Conservation (phyloP, 2,113 vertebrate genomes). For the Origma solitaria region DNA sequence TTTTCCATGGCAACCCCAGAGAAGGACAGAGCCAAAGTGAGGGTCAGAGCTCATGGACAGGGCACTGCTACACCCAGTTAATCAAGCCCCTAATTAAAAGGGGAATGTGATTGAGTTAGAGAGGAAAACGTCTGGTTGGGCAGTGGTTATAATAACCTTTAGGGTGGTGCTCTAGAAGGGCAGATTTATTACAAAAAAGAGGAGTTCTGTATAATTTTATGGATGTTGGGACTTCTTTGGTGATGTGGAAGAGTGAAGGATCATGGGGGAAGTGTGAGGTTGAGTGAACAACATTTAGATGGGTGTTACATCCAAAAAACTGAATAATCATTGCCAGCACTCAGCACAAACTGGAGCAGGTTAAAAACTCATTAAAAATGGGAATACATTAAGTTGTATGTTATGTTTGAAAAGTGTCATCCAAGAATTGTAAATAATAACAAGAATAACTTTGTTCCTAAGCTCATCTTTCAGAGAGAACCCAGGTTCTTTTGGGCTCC, state of each 20-base stretch:
- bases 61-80: accelerated
- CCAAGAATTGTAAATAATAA: neutral
- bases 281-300: accelerated
- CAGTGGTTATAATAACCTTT: neutral
- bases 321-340: neutral
- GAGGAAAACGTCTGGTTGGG: neutral
- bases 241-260: neutral
- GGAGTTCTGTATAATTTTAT: accelerated
- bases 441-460: neutral
- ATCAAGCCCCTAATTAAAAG: neutral
- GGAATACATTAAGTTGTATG: neutral
- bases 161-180: neutral
- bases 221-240: neutral
- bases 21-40: neutral
- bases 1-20: neutral
- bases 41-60: accelerated
- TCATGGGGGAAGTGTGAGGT: accelerated
- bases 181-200: neutral
- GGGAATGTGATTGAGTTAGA: neutral
- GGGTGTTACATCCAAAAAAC: neutral
- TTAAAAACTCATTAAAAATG: neutral
- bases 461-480: neutral
- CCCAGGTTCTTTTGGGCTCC: neutral
- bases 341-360: neutral
- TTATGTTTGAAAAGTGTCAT: neutral